Conservation (phyloP, 1,140 invertebrate species). For the Dermatophagoides farinae region DNA sequence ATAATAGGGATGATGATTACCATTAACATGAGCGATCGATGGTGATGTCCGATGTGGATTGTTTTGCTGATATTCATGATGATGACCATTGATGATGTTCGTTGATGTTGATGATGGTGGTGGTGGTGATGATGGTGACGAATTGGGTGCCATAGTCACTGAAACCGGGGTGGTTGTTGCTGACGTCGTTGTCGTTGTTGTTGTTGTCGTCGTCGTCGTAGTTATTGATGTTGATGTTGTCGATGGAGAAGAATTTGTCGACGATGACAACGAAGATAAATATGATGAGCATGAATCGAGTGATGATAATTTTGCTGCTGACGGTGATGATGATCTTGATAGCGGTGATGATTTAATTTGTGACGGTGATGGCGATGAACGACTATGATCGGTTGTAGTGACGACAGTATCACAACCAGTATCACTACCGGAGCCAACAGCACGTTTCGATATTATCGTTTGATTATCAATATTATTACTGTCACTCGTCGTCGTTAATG, state of each 20-base stretch:
- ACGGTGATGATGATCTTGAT: not conserved
- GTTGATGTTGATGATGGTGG: not conserved
- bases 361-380: not conserved
- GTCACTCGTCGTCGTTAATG: not conserved
- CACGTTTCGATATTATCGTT: too few relatives aligned
- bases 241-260: not conserved
- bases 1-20: too few relatives aligned
- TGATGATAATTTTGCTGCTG: too few relatives aligned
- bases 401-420: not conserved
- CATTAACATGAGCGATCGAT: too few relatives aligned
- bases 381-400: not conserved
- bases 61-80: not conserved
- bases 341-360: not conserved
- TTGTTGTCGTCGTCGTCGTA: not conserved
- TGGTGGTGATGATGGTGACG: not conserved
- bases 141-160: not conserved
- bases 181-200: not conserved
- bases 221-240: not conserved
- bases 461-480: too few relatives aligned
- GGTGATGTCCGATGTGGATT: not conserved
- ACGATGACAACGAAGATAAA: too few relatives aligned
- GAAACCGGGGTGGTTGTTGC: not conserved
- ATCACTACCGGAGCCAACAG: not conserved
- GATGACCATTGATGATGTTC: not conserved
- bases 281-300: too few relatives aligned